Evolutionary conservation across 2,113 vertebrate species (phyloP).

Genomic region (Limanda limanda): DNA sequence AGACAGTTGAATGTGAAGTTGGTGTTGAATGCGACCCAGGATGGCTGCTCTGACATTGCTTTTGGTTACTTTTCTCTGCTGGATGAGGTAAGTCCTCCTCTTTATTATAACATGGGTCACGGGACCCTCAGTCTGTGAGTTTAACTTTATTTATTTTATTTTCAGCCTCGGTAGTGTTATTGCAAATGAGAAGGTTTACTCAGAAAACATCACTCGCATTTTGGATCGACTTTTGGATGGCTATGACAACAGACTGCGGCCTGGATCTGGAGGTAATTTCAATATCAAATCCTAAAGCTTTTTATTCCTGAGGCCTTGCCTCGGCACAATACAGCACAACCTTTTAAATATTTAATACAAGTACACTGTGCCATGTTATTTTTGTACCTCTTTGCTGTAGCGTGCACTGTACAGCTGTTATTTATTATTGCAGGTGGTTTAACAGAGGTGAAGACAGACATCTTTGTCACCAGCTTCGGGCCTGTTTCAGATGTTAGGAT

Average conservation of each 20-base stretch:
- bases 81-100: constrained; percentile 57
- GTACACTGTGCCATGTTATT: not conserved
- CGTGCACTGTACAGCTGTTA: constrained; percentile 3
- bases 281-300: not conserved
- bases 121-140: not conserved
- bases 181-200: constrained; percentile 80
- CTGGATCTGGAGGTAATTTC: constrained; percentile 89
- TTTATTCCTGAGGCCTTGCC: not conserved
- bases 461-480: constrained; percentile 87
- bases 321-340: not conserved
- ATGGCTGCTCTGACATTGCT: constrained; percentile 50
- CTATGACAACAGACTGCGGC: constrained; percentile 92
- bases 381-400: not conserved
- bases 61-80: constrained; percentile 57
- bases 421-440: constrained; percentile 73
- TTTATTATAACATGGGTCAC: not conserved
- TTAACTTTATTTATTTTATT: constrained; percentile 5
- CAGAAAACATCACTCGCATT: constrained; percentile 90
- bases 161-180: constrained; percentile 77
- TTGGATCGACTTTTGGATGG: constrained; percentile 92
- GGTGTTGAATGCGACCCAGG: constrained; percentile 8
- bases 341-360: not conserved
- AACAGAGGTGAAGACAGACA: constrained; percentile 86
- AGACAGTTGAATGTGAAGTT: constrained; percentile 13
- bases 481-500: constrained; percentile 86